Percentiles rank a stretch among this genome's conserved stretches.
phyloP scores from a whole-genome alignment of 92 coral and sea anemone species.

The Parazoanthus swiftii region DNA sequence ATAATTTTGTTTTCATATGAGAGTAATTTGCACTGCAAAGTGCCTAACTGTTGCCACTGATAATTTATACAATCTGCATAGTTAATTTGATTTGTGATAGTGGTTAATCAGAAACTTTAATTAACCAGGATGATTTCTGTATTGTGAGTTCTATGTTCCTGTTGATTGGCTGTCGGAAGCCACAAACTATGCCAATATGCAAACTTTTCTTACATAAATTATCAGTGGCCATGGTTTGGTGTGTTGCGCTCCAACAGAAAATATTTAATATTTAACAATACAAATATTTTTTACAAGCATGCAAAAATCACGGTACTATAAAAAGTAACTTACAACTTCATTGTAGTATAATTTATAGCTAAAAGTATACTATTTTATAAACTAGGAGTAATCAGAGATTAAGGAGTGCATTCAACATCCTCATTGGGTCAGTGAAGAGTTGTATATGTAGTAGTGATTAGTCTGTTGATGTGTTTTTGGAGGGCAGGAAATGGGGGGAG shows the following conservation, averaged over 20 bases:
- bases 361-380: no score
- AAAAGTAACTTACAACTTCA: no score
- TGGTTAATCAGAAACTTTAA: no score
- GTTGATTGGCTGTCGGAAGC: slow-evolving; percentile 3
- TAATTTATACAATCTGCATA: slow-evolving; percentile 17
- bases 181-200: neutral
- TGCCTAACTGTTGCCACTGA: slow-evolving; percentile 1
- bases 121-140: slow-evolving; percentile 14
- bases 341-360: no score
- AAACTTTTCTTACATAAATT: neutral
- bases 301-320: neutral
- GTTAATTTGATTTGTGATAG: slow-evolving; percentile 5
- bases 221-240: slow-evolving; percentile 7
- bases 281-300: neutral
- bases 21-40: neutral
- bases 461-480: no score
- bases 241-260: neutral
- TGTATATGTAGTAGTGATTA: no score
- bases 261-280: neutral
- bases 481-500: no score
- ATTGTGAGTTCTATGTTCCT: neutral
- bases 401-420: no score
- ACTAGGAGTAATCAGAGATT: no score
- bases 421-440: no score
- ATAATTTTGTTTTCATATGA: slow-evolving; percentile 6